A percentile compares a stretch with the other conserved stretches of the same genome.
Conservation (phyloP, 2,888 invertebrate genomes). For the Drosophila neotestacea region DNA sequence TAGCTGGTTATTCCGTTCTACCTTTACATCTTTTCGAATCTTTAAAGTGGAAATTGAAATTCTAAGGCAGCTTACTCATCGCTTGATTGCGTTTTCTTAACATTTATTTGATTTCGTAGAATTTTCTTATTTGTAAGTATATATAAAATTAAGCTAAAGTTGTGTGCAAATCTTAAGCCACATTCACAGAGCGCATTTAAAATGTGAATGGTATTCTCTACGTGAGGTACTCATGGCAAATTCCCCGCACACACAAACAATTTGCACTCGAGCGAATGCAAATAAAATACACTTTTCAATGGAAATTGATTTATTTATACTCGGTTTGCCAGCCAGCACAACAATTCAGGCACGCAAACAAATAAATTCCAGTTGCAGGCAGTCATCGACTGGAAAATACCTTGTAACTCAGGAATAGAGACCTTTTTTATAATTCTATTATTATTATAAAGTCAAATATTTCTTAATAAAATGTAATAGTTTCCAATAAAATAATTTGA, state of each 20-base stretch:
- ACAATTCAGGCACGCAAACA: conserved; percentile 42
- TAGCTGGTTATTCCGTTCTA: conserved; percentile 59
- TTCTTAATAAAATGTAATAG: too few relatives aligned
- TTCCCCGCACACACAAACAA: conserved; percentile 35
- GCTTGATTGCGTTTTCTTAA: neutral
- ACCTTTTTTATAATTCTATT: too few relatives aligned
- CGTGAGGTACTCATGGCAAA: conserved; percentile 17
- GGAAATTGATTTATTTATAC: conserved; percentile 64
- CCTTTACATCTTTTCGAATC: neutral
- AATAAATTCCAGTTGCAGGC: conserved; percentile 23
- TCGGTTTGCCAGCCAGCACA: conserved; percentile 55
- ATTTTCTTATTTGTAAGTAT: neutral
- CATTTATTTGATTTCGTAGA: neutral
- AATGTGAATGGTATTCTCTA: conserved; percentile 4
- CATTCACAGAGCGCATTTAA: neutral
- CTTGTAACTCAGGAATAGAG: neutral
- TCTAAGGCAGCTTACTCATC: neutral
- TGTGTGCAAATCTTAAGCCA: neutral
- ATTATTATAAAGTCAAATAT: too few relatives aligned
- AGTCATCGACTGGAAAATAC: neutral
- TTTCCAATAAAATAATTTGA: too few relatives aligned
- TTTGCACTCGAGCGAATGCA: conserved; percentile 66
- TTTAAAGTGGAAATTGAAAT: neutral
- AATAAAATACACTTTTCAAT: conserved; percentile 63
- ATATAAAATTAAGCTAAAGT: neutral